phyloP scores from a whole-genome alignment of 2,888 invertebrate species.

The Pherbina coryleti region DNA sequence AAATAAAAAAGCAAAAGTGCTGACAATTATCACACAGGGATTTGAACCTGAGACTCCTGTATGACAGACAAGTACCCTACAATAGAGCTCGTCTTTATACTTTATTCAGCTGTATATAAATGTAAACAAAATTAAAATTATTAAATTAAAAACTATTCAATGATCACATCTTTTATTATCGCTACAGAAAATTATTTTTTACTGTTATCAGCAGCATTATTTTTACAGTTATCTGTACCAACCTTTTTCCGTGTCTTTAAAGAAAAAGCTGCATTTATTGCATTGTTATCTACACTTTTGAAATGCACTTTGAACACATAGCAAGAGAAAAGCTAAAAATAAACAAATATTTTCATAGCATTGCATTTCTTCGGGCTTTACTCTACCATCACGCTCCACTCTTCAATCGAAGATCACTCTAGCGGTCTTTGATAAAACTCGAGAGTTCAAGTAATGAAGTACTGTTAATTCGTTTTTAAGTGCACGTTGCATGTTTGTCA shows the following conservation, averaged over 20 bases:
- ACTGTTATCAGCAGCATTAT: too few species aligned
- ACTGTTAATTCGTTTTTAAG: slow-evolving; percentile 29
- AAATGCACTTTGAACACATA: background rate
- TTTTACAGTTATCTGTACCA: background rate
- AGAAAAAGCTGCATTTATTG: background rate
- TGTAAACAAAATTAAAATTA: too few species aligned
- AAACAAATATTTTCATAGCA: slow-evolving; percentile 10
- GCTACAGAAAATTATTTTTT: too few species aligned
- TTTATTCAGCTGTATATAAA: too few species aligned
- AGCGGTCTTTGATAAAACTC: background rate
- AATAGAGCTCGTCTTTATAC: too few species aligned
- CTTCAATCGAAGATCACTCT: background rate
- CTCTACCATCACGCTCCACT: background rate
- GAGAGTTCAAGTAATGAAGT: slow-evolving; percentile 22
- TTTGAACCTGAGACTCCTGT: too few species aligned
- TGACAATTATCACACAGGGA: too few species aligned
- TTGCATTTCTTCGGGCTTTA: background rate
- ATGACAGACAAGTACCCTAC: too few species aligned
- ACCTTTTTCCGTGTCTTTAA: background rate
- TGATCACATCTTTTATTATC: too few species aligned
- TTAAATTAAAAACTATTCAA: too few species aligned
- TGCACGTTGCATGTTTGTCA: slow-evolving; percentile 36
- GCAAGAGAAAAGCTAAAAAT: background rate
- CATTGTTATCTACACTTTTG: background rate
- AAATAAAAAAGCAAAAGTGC: too few species aligned